Evolutionary conservation across 2,888 invertebrate genomes (phyloP), one percentile per base, ranked within the genome.

Genomic region (Drosophila rellima): DNA sequence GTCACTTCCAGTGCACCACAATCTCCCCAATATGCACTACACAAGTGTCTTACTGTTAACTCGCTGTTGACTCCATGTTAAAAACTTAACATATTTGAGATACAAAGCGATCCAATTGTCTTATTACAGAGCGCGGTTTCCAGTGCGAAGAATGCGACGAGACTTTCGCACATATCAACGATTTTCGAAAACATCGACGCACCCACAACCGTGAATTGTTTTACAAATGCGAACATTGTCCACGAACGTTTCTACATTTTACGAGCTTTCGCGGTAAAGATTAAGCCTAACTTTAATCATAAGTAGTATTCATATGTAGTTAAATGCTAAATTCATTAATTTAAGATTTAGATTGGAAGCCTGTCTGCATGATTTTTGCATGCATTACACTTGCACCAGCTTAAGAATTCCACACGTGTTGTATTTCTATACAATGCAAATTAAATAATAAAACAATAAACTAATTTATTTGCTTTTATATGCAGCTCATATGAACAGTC

Each of bases 201-300:
- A 82, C 63, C 60, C 89, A 90, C 71, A 89, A 78, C 60, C 74
- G 78, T 37, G 80, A 89, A 56, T 62, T 75, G 42, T 90, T 90
- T 90, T 90, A 90, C 88, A 90, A 90, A 68, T 90, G 90, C 57
- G 77, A 78, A 42, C 50, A 79, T 56, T 90, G 90, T 67, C 71
- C 87, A 29, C 77, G 77, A 55, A 78, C 90, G 6, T 90, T 90
- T 82, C 67, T 78, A 66, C 90, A 87, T 68, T 89, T 83, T 80
- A 85, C 83, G 61, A 76, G 76, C 23, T 86, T 78, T 64, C 80
- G 74, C 63, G 90, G 90, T 90, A 90, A 90, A 77, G 70, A 77
- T 51, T 11, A 35, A 48, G 29, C 40, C 26, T 33, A 42, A 44
- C n/a, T 37, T n/a, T 26, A 29, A 18, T n/a, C 10, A 7, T 26